Base-by-base conservation (phyloP, 2,888 invertebrate species). In the Cartodere bifasciata region DNA sequence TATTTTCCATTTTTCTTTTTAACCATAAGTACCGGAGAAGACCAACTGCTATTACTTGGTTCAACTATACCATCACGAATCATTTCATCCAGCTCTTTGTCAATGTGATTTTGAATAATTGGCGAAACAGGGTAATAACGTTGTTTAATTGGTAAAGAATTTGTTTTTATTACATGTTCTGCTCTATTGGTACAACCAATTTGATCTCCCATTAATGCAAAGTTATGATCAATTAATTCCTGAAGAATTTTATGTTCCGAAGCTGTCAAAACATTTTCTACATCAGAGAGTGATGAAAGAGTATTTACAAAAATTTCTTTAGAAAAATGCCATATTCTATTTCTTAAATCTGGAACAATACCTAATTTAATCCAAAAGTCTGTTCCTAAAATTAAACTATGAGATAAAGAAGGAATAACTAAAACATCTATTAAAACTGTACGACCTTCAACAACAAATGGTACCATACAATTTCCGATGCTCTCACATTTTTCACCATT, bases 1-100 rank as follows among this genome's bases (percentile, higher is more conserved):
- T 20, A 28, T 9, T 5, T 20, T 3, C 13, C 13, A 12, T 28
- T n/a, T n/a, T n/a, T n/a, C 11, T 29, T 29, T 12, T 23, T 22
- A 2, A 29, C 29, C 14, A 29, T 6, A 4, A 29, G 10, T 2
- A 31, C 16, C 2, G 49, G 48, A 3, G 46, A 49, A 6, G 44
- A 43, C 52, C 52, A 51, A 2, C 42, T 33, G 14, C 49, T 50
- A 1, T 37, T 32, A 0, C 45, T 48, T 10, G 38, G 40, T 20
- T 53, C 51, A 1, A 56, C 44, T 0, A 55, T 41, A 2, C 41
- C 48, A 1, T 43, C 16, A 3, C 16, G 26, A 2, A 55, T 11
- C 52, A 56, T 53, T 4, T 46, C 28, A 24, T 55, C 49, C 2
- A 54, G 36, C 32, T 55, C 50, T 2, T 16, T 23, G 14, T 45